Evolutionary conservation across 2,797 vertebrate species (phyloP), one percentile per base, ranked within the genome.

Genomic region (Agapornis canus): DNA sequence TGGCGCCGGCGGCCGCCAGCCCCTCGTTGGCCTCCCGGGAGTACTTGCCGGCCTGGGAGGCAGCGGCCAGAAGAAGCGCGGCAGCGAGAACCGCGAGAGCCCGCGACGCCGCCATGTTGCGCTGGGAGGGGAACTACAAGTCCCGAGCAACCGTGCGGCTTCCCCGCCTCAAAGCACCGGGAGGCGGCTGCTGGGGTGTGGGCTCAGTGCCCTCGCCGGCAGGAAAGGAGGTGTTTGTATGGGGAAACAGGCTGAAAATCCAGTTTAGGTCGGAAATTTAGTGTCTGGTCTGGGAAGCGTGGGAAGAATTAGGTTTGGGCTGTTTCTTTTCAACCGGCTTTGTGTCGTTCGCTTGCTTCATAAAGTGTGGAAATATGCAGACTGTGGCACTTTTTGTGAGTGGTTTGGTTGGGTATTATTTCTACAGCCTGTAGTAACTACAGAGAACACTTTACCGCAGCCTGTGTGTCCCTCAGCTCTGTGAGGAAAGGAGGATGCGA

Each of bases 1-100:
- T 97, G 19, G 77, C 47, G 22, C 25, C 37, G 32, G 42, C 20
- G 11, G 59, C 51, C 18, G 89, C 47, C 71, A 98, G 97, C 37
- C 99, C 99, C 89, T 99, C 98, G 61, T 99, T 99, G 64, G 98
- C 87, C 45, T 99, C 98, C 45, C 98, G 98, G 1, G 99, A 99
- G 90, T 99, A 99, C 90, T 99, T 99, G 40, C 98, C 96, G 15
- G 94, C 96, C 54, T 69, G 89, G 39, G 18, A 27, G 31, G 91
- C 81, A 18, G 51, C 88, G 7, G 94, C 90, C 23, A 96, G 10
- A 35, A 97, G 60, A 3, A 97, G 29, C 4, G 43, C 43, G 16
- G 51, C 40, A 4, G 71, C 29, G 0, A 96, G 19, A 5, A 21
- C 80, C 43, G 27, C 39, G 57, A 86, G 31, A 2, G 0, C 32